These are phyloP conservation scores for Vollenhovia emeryi DNA, from an alignment of 1,140 invertebrate species.

Conservation along the genomic window DNA sequence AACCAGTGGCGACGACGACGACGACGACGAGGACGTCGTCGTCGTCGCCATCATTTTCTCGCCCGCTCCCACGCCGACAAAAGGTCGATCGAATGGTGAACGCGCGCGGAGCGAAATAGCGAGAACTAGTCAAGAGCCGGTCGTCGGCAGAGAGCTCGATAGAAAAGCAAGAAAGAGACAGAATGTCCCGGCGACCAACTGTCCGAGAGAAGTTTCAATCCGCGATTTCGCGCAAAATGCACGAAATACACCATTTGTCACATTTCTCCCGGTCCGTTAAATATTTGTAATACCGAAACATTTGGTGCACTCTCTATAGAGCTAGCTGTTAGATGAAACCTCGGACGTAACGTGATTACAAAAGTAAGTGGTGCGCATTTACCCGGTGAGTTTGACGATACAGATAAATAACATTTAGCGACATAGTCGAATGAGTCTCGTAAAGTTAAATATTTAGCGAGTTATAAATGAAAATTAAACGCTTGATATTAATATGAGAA, in stretches of 20 bases:
- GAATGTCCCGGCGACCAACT: not conserved
- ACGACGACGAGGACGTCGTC: not conserved
- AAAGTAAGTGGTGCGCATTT: not conserved
- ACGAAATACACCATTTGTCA: not conserved
- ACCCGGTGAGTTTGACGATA: not conserved
- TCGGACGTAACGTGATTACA: not conserved
- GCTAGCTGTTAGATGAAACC: conserved; percentile 7
- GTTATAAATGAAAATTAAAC: not conserved
- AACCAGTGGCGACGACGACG: not conserved
- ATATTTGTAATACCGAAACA: conserved; percentile 16
- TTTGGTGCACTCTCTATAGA: not conserved
- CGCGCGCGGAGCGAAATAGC: conserved; percentile 29
- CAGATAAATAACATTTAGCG: not conserved
- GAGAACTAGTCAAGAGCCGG: conserved; percentile 22
- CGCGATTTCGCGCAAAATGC: not conserved
- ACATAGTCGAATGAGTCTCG: not conserved
- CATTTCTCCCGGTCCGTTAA: conserved; percentile 9
- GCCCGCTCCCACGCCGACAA: conserved; percentile 31
- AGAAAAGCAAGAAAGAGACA: conserved; percentile 17
- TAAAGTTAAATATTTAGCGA: not conserved
- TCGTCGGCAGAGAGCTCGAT: conserved; percentile 17
- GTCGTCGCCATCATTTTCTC: conserved; percentile 23
- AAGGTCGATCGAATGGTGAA: conserved; percentile 53
- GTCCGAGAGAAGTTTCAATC: conserved; percentile 28
- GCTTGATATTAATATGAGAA: not conserved